Evolutionary conservation across 1,140 invertebrate genomes (phyloP).

Genomic region (Trichogramma pretiosum): DNA sequence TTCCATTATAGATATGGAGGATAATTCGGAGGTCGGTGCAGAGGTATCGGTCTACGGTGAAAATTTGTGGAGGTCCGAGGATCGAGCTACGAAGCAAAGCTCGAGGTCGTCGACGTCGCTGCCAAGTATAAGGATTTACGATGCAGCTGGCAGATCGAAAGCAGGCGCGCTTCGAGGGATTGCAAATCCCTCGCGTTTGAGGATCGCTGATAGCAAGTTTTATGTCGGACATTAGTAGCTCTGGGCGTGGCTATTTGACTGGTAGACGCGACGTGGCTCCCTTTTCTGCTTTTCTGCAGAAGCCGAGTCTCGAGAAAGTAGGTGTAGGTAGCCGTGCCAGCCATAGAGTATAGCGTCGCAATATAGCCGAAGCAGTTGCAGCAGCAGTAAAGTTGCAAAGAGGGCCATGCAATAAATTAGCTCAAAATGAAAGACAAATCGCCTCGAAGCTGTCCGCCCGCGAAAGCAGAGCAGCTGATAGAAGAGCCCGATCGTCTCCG

Average conservation of each 20-base stretch:
- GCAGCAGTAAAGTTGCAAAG: no score
- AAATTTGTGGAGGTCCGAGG: no score
- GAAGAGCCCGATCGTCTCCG: slow-evolving; percentile 39
- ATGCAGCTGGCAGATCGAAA: no score
- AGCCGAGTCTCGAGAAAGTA: slow-evolving; percentile 7
- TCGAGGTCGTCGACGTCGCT: not conserved
- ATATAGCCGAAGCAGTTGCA: no score
- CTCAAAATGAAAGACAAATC: slow-evolving; percentile 49
- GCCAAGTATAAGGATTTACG: slow-evolving; percentile 26
- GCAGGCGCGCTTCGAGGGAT: slow-evolving; percentile 44
- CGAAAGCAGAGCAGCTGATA: slow-evolving; percentile 35
- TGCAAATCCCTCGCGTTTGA: slow-evolving; percentile 49
- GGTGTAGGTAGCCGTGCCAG: slow-evolving; percentile 15
- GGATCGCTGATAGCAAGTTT: slow-evolving; percentile 49
- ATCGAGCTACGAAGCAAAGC: no score
- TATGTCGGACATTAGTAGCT: slow-evolving; percentile 48
- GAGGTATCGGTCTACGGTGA: no score
- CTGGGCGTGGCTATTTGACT: slow-evolving; percentile 41
- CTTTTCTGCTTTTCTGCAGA: not conserved
- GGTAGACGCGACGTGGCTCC: slow-evolving; percentile 13
- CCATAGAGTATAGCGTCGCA: no score
- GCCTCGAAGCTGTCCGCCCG: slow-evolving; percentile 45
- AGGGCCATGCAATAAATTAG: slow-evolving; percentile 42
- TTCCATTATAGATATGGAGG: no score
- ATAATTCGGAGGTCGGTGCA: no score